phyloP scores from a whole-genome alignment of 2,797 vertebrate genomes.

The Phoxinus dragarum region DNA sequence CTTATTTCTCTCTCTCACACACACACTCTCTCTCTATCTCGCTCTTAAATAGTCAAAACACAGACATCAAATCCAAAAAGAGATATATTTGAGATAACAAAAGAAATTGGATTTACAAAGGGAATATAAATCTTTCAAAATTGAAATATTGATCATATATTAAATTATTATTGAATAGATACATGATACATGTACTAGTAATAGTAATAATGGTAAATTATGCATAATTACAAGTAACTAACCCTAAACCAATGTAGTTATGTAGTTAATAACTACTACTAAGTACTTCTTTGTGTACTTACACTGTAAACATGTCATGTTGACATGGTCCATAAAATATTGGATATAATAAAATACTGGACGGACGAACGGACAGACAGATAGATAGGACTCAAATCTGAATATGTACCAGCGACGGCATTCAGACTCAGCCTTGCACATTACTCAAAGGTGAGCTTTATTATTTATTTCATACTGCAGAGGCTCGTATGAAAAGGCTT shows the following conservation, averaged over 20 bases:
- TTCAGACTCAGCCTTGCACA: background rate
- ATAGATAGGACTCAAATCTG: background rate
- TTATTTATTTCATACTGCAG: constrained; percentile 44
- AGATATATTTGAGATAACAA: background rate
- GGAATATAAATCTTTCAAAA: background rate
- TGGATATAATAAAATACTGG: background rate
- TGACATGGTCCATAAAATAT: background rate
- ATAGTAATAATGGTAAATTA: background rate
- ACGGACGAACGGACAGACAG: too few relatives aligned
- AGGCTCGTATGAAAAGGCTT: constrained; percentile 27
- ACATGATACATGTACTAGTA: background rate
- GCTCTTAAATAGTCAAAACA: too few relatives aligned
- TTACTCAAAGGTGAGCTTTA: constrained; percentile 17
- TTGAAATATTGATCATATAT: background rate
- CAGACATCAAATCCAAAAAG: background rate
- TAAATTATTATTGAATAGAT: background rate
- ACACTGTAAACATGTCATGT: background rate
- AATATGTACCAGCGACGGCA: background rate
- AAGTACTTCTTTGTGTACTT: background rate
- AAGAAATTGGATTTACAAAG: background rate
- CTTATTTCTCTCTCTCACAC: too few relatives aligned
- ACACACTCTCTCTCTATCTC: too few relatives aligned
- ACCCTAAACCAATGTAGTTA: background rate
- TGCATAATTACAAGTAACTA: background rate
- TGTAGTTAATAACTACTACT: background rate